phyloP scores from a whole-genome alignment of 1,140 invertebrate genomes.

The Drosophila sucinea region DNA sequence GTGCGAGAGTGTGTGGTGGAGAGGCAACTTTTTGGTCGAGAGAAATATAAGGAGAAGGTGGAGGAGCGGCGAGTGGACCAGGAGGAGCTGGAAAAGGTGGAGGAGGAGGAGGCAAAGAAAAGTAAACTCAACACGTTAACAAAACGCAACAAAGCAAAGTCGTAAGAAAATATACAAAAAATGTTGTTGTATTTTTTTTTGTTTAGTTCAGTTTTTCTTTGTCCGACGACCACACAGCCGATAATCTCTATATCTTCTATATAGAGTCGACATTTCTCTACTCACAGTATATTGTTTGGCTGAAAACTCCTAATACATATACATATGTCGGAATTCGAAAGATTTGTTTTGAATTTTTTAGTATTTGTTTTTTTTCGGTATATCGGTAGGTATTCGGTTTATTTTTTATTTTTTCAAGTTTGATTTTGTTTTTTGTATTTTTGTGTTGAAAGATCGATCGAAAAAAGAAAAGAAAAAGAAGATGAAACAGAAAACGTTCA shows the following conservation, averaged over 20 bases:
- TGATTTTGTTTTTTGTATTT: slow-evolving; percentile 7
- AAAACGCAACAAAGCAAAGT: slow-evolving; percentile 55
- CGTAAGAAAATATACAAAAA: slow-evolving; percentile 54
- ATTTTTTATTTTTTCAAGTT: slow-evolving; percentile 27
- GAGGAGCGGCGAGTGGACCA: background rate
- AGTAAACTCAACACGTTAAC: slow-evolving; percentile 34
- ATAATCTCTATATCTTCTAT: slow-evolving; percentile 40
- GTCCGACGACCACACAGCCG: slow-evolving; percentile 22
- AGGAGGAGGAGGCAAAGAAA: slow-evolving; percentile 24
- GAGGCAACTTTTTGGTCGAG: slow-evolving; percentile 15
- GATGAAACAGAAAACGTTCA: slow-evolving; percentile 11
- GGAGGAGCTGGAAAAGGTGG: background rate
- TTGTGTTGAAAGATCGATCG: slow-evolving; percentile 12
- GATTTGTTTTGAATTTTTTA: slow-evolving; percentile 47
- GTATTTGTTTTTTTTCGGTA: slow-evolving; percentile 20
- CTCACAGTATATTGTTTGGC: slow-evolving; percentile 83
- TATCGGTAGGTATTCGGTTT: slow-evolving; percentile 13
- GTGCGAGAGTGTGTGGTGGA: no score
- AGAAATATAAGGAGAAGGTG: background rate
- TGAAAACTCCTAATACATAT: slow-evolving; percentile 79
- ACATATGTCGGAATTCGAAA: slow-evolving; percentile 35
- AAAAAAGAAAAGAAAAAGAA: slow-evolving; percentile 14
- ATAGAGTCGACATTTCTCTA: slow-evolving; percentile 51
- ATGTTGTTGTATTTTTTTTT: slow-evolving; percentile 29
- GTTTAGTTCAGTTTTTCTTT: slow-evolving; percentile 24